These are phyloP conservation scores for Perizoma flavofasciatum DNA, from an alignment of 2,888 invertebrate species.

Conservation along the genomic window DNA sequence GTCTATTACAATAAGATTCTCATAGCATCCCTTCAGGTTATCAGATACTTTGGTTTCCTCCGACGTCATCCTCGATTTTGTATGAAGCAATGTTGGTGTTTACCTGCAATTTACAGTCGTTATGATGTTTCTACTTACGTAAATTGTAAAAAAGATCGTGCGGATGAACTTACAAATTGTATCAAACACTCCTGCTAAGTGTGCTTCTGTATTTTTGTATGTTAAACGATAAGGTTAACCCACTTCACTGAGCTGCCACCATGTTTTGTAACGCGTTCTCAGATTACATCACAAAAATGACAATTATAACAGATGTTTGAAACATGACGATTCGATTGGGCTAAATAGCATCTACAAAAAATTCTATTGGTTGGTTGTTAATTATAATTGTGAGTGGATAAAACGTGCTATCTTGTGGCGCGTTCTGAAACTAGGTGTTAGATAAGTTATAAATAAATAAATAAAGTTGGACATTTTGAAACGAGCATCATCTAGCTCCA, in stretches of 20 bases:
- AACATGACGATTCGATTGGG: constrained; percentile 8
- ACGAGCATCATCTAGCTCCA: too few species aligned
- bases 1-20: constrained; percentile 96
- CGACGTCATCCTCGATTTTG: constrained; percentile 78
- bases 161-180: constrained; percentile 72
- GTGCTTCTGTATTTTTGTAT: constrained; percentile 74
- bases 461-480: too few species aligned
- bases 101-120: constrained; percentile 58
- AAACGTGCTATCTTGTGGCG: background rate
- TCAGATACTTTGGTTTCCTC: constrained; percentile 79
- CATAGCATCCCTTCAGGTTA: constrained; percentile 91
- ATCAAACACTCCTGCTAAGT: constrained; percentile 82
- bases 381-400: too few species aligned
- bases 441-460: too few species aligned
- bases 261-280: constrained; percentile 61
- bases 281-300: constrained; percentile 8
- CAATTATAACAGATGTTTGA: constrained; percentile 8
- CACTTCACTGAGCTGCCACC: constrained; percentile 79
- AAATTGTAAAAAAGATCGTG: constrained; percentile 12
- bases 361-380: background rate
- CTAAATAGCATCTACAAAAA: background rate
- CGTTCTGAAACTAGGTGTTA: background rate
- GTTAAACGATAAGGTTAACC: constrained; percentile 71
- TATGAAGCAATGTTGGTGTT: constrained; percentile 78
- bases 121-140: constrained; percentile 29